phyloP scores from a whole-genome alignment of 1,140 invertebrate species.

The Drosophila funebris region DNA sequence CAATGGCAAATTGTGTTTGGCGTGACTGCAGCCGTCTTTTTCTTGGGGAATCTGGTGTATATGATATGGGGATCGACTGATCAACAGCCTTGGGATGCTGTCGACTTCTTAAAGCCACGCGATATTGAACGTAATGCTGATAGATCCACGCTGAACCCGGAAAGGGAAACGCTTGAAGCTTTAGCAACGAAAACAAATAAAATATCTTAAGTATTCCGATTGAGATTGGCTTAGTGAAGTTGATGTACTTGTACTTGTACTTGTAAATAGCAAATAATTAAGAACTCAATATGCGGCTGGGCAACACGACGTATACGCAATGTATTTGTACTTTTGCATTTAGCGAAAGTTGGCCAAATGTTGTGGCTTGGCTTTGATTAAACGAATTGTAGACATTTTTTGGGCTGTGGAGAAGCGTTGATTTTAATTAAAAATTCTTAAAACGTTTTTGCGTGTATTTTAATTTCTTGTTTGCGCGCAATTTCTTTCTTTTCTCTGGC shows the following conservation, averaged over 20 bases:
- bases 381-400: slow-evolving; percentile 57
- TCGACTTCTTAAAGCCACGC: not conserved
- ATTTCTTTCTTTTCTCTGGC: slow-evolving; percentile 40
- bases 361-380: slow-evolving; percentile 55
- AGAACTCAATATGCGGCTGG: slow-evolving; percentile 24
- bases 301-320: slow-evolving; percentile 35
- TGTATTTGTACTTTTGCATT: not conserved
- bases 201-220: not conserved
- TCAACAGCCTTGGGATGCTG: slow-evolving; percentile 87
- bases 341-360: slow-evolving; percentile 18
- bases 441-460: slow-evolving; percentile 66
- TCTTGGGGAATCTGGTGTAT: slow-evolving; percentile 88
- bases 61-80: slow-evolving; percentile 86
- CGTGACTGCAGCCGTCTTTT: slow-evolving; percentile 87
- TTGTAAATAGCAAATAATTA: slow-evolving; percentile 31
- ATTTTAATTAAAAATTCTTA: slow-evolving; percentile 78
- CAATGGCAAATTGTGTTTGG: slow-evolving; percentile 90
- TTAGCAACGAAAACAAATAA: not conserved
- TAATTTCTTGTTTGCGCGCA: slow-evolving; percentile 68
- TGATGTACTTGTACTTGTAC: not conserved
- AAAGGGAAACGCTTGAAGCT: not conserved
- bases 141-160: not conserved
- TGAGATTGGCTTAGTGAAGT: slow-evolving; percentile 10
- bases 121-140: not conserved
- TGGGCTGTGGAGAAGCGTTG: slow-evolving; percentile 13